Base-by-base conservation (phyloP, 2,113 vertebrate genomes). In the Narcine bancroftii region DNA sequence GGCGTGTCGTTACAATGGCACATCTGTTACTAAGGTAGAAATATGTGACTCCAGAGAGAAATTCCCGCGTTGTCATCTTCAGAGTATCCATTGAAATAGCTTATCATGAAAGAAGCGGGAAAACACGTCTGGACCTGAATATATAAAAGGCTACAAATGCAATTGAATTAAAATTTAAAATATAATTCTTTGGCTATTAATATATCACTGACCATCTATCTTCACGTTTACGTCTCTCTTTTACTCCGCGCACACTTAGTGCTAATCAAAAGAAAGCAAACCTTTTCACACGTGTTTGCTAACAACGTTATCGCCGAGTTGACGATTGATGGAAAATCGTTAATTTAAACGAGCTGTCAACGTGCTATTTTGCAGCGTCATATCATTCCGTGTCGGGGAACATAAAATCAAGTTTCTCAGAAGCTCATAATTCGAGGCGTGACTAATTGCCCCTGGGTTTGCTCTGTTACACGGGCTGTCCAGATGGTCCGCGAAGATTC, bases 381-480 rank as follows among this genome's bases (percentile, higher is more conserved):
- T 33, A 47, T 91, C 26, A 91, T 13, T 69, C 63, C 10, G 39
- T 71, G 65, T 69, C 65, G 66, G 42, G 36, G 33, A 66, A 91
- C 89, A 91, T 69, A 42, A 71, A 91, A 69, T 87, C 39, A 69
- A 45, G 63, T 91, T 71, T 91, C 85, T 69, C 89, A 91, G 89
- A 69, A 26, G 69, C 89, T 91, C 89, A 91, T 29, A 69, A 69
- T 42, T 69, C 42, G 36, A 33, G 45, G 45, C 65, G 89, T 91
- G 89, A 91, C 89, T 69, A 91, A 91, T 91, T 91, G 65, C 63
- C 89, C 65, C 65, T 39, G 63, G 63, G 65, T 91, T 91, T 91
- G 89, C 89, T 91, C 89, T 91, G 89, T 91, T 65, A 91, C 65
- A 91, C 89, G 63, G 65, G 71, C 89, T 71, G 65, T 91, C 89